These are phyloP conservation scores for Agrotis ipsilon DNA, from an alignment of 2,888 invertebrate genomes.

Conservation along the genomic window DNA sequence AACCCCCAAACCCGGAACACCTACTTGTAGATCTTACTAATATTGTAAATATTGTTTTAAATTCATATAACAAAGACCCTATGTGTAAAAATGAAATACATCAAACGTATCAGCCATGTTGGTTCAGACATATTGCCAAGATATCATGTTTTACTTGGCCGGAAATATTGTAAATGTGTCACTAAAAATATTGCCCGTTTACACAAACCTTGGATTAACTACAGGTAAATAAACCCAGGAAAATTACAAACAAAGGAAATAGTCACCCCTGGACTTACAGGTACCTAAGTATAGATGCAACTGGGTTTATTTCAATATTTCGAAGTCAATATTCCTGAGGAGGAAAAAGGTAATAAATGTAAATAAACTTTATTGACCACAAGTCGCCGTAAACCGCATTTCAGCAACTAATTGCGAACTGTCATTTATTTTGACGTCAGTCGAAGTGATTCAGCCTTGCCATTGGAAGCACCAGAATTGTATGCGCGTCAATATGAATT, in stretches of 20 bases:
- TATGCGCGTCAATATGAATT: constrained; percentile 41
- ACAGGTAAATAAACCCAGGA: background rate
- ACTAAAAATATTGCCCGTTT: no score
- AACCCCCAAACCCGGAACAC: no score
- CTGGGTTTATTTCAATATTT: constrained; percentile 40
- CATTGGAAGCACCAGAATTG: constrained; percentile 4
- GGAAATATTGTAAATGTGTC: no score
- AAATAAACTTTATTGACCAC: constrained; percentile 5
- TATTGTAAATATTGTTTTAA: no score
- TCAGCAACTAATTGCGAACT: constrained; percentile 18
- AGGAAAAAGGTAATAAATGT: constrained; percentile 31
- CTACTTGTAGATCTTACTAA: no score
- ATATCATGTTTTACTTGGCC: no score
- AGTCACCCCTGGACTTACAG: background rate
- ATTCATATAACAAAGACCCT: no score
- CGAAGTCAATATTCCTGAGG: constrained; percentile 8
- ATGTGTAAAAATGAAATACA: no score
- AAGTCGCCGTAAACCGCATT: constrained; percentile 25
- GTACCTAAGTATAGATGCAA: constrained; percentile 2
- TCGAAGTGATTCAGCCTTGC: constrained; percentile 44
- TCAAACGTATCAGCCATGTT: no score
- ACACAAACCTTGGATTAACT: no score
- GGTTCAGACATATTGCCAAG: no score
- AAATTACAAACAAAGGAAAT: constrained; percentile 7
- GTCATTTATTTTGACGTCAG: constrained; percentile 48